Evolutionary conservation across 1,140 invertebrate genomes (phyloP).

Genomic region (Meloidogyne exigua): DNA sequence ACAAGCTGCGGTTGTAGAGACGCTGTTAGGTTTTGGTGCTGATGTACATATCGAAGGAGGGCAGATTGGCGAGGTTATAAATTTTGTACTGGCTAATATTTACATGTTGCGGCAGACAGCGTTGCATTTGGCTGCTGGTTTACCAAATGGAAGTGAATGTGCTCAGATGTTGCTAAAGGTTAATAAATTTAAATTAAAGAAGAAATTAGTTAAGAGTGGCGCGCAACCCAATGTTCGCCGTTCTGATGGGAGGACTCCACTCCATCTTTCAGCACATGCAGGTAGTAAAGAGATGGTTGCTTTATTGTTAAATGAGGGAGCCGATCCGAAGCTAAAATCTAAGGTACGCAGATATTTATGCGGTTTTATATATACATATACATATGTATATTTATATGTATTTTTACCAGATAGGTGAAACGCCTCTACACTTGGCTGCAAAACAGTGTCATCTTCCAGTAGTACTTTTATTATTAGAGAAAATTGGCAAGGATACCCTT

Average conservation of each 20-base stretch:
- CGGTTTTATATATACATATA: no score
- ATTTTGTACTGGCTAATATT: no score
- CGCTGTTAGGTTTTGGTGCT: conserved; percentile 88
- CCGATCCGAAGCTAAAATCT: conserved; percentile 63
- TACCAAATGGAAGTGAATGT: conserved; percentile 80
- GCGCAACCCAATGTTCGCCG: conserved; percentile 80
- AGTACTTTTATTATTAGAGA: conserved; percentile 64
- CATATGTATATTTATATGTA: no score
- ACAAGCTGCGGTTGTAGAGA: conserved; percentile 92
- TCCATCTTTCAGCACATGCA: conserved; percentile 66
- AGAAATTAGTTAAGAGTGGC: conserved; percentile 96
- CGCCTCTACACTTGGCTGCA: conserved; percentile 67
- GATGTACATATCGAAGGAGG: conserved; percentile 84
- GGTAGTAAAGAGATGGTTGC: conserved; percentile 66
- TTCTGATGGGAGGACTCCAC: conserved; percentile 67
- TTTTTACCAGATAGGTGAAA: conserved; percentile 79
- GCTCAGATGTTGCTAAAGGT: conserved; percentile 82
- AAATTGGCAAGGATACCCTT: conserved; percentile 40
- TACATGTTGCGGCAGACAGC: no score
- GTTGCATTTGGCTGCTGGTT: conserved; percentile 81
- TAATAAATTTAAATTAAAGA: no score
- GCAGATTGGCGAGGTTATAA: conserved; percentile 36
- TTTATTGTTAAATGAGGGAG: conserved; percentile 65
- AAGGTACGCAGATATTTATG: no score
- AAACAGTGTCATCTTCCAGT: conserved; percentile 67